Evolutionary conservation across 1,140 invertebrate species (phyloP).

Genomic region (Drosophila varians): DNA sequence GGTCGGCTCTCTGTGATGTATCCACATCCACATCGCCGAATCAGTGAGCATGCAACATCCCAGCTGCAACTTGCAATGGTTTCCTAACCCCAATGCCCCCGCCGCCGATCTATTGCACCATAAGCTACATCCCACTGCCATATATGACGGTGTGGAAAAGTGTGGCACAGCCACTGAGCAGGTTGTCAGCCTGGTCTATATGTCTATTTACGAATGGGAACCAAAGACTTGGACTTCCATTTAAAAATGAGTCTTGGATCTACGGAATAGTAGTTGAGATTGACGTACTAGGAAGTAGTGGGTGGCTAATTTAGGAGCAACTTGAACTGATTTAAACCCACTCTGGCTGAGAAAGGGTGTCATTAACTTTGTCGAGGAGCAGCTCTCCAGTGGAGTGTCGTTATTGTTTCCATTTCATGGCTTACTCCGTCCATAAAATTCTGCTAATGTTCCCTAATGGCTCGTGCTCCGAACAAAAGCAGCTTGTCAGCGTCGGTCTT

Average conservation of each 20-base stretch:
- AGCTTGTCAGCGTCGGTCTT: conserved; percentile 27
- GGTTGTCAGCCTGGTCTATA: conserved; percentile 49
- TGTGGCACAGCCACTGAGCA: conserved; percentile 57
- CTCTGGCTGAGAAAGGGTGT: conserved; percentile 34
- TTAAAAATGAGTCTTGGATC: not conserved
- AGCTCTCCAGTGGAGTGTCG: conserved; percentile 24
- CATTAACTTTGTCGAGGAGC: conserved; percentile 15
- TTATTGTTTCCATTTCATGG: conserved; percentile 44
- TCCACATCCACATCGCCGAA: conserved; percentile 30
- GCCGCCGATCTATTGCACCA: conserved; percentile 27
- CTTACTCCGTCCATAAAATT: conserved; percentile 34
- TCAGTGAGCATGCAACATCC: conserved; percentile 51
- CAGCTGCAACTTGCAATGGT: conserved; percentile 53
- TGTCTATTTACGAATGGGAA: conserved; percentile 24
- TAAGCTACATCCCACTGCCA: conserved; percentile 50
- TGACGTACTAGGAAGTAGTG: conserved; percentile 7
- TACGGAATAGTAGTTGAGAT: too few species aligned
- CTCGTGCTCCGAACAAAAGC: conserved; percentile 70
- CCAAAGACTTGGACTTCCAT: not conserved
- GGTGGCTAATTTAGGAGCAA: not conserved
- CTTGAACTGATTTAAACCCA: conserved; percentile 29
- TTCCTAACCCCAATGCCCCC: conserved; percentile 71
- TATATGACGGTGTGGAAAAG: conserved; percentile 57
- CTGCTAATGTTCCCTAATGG: conserved; percentile 75
- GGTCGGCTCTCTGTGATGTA: conserved; percentile 49